Evolutionary conservation across 2,888 invertebrate genomes (phyloP).

Genomic region (Lasioglossum zephyrum): DNA sequence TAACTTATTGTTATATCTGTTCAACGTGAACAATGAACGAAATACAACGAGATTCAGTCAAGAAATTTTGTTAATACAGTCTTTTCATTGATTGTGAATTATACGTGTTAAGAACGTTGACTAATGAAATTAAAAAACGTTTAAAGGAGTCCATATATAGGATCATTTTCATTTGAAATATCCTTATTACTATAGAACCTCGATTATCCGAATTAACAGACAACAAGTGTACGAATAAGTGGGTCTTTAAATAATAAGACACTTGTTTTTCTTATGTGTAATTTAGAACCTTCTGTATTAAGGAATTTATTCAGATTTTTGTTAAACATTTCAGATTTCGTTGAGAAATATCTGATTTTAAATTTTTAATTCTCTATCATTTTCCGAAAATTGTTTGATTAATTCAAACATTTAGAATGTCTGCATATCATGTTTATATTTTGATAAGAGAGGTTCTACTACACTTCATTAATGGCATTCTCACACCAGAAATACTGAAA

Average conservation of each 20-base stretch:
- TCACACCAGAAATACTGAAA: not conserved
- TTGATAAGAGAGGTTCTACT: slow-evolving; percentile 12
- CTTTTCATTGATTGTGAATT: slow-evolving; percentile 8
- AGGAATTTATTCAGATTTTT: not conserved
- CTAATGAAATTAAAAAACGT: slow-evolving; percentile 18
- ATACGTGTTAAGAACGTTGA: slow-evolving; percentile 12
- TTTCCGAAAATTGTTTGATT: not conserved
- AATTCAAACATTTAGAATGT: not conserved
- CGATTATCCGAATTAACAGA: not conserved
- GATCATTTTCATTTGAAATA: slow-evolving; percentile 13
- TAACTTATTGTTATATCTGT: slow-evolving; percentile 9
- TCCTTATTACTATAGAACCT: slow-evolving; percentile 15
- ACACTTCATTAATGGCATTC: not conserved
- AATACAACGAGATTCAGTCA: slow-evolving; percentile 14
- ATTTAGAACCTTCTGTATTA: not conserved
- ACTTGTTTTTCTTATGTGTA: not conserved
- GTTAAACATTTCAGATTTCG: not conserved
- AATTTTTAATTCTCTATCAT: not conserved
- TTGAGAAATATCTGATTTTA: not conserved
- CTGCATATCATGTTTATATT: not conserved
- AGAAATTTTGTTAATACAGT: slow-evolving; percentile 9
- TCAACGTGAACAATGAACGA: slow-evolving; percentile 1
- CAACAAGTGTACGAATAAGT: not conserved
- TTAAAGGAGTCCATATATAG: not conserved
- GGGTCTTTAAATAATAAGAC: not conserved